Conservation (phyloP, 1,140 invertebrate species). For the Papilio glaucus region DNA sequence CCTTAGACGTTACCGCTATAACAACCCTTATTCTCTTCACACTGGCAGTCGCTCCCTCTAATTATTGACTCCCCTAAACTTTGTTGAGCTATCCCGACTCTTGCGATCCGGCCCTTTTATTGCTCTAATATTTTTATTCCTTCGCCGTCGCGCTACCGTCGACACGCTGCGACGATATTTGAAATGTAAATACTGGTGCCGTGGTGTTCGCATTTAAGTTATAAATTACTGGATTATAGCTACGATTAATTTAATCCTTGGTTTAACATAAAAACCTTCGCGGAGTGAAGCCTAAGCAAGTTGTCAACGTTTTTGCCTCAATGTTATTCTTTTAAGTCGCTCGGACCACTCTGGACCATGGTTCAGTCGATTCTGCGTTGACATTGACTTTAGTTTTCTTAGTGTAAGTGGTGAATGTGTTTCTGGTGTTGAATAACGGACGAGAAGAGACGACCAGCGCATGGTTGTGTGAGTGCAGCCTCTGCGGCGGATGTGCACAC, state of each 20-base stretch:
- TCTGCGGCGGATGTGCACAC: conserved; percentile 78
- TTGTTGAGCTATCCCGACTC: conserved; percentile 65
- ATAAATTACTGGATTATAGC: conserved; percentile 34
- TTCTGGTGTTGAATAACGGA: conserved; percentile 50
- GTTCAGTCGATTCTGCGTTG: conserved; percentile 54
- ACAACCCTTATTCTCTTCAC: conserved; percentile 76
- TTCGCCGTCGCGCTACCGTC: conserved; percentile 33
- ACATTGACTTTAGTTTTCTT: conserved; percentile 56
- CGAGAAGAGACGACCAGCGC: conserved; percentile 46
- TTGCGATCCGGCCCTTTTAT: conserved; percentile 65
- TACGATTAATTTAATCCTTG: conserved; percentile 53
- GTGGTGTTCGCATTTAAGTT: conserved; percentile 35
- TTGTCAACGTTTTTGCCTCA: conserved; percentile 63
- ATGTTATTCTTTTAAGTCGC: conserved; percentile 66
- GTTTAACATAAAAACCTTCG: conserved; percentile 54
- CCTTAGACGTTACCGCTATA: conserved; percentile 54
- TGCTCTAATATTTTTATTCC: conserved; percentile 71
- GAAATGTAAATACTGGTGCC: conserved; percentile 37
- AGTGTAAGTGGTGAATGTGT: conserved; percentile 64
- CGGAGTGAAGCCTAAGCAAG: conserved; percentile 49
- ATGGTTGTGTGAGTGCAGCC: conserved; percentile 59
- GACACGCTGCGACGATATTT: conserved; percentile 36
- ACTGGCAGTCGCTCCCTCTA: conserved; percentile 72
- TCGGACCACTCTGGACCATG: conserved; percentile 63
- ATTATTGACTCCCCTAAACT: conserved; percentile 79